Evolutionary conservation across 2,888 invertebrate genomes (phyloP).

Genomic region (Zaprionus obscuricornis): DNA sequence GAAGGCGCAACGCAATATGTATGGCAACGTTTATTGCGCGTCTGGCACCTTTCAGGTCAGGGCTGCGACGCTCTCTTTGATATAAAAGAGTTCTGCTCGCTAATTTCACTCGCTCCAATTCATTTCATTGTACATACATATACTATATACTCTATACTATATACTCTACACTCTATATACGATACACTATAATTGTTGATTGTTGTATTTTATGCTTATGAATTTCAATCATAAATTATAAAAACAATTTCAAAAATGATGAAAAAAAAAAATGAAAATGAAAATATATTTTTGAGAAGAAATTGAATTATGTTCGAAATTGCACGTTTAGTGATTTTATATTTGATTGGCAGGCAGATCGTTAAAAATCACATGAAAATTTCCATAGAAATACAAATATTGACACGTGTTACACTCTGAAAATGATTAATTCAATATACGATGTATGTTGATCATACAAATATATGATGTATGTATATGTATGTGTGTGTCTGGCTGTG

Average conservation of each 20-base stretch:
- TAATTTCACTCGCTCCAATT: no score
- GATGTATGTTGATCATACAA: background rate
- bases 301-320: conserved; percentile 42
- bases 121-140: no score
- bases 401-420: background rate
- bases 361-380: conserved; percentile 37
- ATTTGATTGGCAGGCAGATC: conserved; percentile 45
- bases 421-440: background rate
- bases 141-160: no score
- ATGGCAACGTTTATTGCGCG: no score
- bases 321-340: conserved; percentile 42
- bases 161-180: no score
- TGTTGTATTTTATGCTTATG: conserved; percentile 4
- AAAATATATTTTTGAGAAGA: background rate
- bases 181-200: conserved; percentile 5
- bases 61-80: no score
- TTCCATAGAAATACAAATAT: conserved; percentile 23
- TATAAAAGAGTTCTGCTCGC: no score
- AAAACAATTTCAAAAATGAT: no score
- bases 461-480: background rate
- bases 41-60: no score
- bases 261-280: no score
- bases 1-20: no score
- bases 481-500: background rate
- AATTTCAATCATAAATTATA: conserved; percentile 18